Evolutionary conservation across 2,113 vertebrate species (phyloP), one percentile per base, ranked within the genome.

Genomic region (Columba janthina): DNA sequence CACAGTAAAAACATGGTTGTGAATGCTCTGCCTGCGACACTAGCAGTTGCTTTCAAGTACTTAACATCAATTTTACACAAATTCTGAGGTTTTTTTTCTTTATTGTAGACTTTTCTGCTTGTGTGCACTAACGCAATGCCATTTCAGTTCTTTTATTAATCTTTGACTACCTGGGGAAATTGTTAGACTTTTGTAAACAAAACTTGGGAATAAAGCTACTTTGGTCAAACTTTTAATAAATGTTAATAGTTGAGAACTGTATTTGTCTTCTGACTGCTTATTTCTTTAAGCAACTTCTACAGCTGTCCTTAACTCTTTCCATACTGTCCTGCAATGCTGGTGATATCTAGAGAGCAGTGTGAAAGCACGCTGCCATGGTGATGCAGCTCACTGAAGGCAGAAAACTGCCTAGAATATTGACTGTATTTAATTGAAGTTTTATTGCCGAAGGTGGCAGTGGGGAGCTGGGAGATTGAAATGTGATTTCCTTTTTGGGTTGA

Each of bases 161-260:
- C 89, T 90, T 67, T 77, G 54, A 76, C 77, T 85, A 83, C 42
- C 29, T 70, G 87, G 93, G 85, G 85, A 60, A 79, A 72, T 44
- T 48, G 74, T 93, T 77, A 94, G 91, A 83, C 80, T 95, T 96
- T 94, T 97, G 93, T 96, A 97, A 97, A 90, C 86, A 78, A 72
- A 92, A 79, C 53, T 74, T 89, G 85, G 60, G 58, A 94, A 66
- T 82, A 75, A 82, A 88, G 57, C 57, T 91, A 53, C 85, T 91
- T 96, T 1, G 6, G 77, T 95, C 82, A 81, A 89, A 72, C 79
- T 89, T 91, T 20, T 89, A 97, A 97, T 97, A 97, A 97, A 97
- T 53, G 54, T 74, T 88, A 32, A 80, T 85, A 95, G 94, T 53
- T 94, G 62, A 95, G 96, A 96, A 90, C 38, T 86, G 14, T 15